Evolutionary conservation across 35 echinoderm and acorn worm genomes (phyloP).

Genomic region (Acanthaster planci): DNA sequence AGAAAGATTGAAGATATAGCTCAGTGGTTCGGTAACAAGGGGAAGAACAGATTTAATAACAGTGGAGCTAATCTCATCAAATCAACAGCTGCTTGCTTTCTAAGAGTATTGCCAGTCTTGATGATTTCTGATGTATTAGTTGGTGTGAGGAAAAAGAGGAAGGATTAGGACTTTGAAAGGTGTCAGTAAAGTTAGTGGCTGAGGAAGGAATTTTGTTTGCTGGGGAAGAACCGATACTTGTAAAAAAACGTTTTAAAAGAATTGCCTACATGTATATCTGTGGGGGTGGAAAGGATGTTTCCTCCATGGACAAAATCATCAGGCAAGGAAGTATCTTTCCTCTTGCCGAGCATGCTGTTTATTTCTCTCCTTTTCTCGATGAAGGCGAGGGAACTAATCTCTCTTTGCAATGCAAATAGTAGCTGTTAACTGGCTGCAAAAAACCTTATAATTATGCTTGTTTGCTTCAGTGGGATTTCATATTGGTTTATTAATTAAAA

Average conservation of each 20-base stretch:
- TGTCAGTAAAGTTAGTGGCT: neutral
- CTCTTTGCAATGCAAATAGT: neutral
- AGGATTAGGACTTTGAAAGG: neutral
- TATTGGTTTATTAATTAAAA: no score
- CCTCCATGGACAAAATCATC: neutral
- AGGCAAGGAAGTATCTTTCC: neutral
- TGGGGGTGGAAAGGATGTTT: neutral
- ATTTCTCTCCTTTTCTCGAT: neutral
- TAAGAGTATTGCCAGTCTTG: neutral
- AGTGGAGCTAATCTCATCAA: neutral
- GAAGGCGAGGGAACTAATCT: neutral
- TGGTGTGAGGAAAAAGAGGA: neutral
- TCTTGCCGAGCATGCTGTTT: neutral
- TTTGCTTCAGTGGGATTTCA: conserved; percentile 2
- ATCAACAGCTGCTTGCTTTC: neutral
- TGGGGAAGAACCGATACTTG: neutral
- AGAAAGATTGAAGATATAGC: conserved; percentile 62
- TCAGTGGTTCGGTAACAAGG: conserved; percentile 27
- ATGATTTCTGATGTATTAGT: neutral
- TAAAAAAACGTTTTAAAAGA: neutral
- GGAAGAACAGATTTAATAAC: conserved; percentile 43
- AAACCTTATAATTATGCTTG: conserved; percentile 8
- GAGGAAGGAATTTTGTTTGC: neutral
- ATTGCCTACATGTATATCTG: neutral
- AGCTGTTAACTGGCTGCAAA: neutral